Conservation (phyloP, 2,888 invertebrate species). For the Torymus aiolomorphi region DNA sequence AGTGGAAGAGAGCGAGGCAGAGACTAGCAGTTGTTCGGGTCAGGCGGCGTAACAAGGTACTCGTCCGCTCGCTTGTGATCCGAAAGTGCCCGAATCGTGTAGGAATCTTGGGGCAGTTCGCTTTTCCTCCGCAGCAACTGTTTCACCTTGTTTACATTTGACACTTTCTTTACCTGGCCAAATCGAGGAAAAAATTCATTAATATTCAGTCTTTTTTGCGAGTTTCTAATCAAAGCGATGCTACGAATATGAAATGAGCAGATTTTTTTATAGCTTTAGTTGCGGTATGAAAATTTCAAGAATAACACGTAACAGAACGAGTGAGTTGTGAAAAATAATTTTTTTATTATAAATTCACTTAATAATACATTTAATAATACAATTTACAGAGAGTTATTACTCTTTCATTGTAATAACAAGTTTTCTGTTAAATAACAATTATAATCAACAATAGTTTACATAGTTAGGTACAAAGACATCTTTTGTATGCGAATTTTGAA, state of each 20-base stretch:
- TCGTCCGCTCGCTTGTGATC: constrained; percentile 96
- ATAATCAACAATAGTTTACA: no score
- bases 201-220: not conserved
- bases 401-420: no score
- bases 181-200: constrained; percentile 4
- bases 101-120: constrained; percentile 94
- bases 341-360: no score
- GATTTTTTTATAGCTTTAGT: not conserved
- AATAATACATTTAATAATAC: no score
- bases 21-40: constrained; percentile 91
- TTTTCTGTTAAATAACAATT: no score
- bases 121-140: constrained; percentile 95
- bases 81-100: constrained; percentile 92
- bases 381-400: no score
- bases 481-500: no score
- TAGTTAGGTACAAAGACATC: no score
- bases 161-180: constrained; percentile 59
- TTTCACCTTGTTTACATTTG: constrained; percentile 81
- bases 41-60: constrained; percentile 89
- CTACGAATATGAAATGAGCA: constrained; percentile 1
- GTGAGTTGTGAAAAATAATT: not conserved
- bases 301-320: not conserved
- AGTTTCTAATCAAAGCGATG: not conserved
- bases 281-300: no score
- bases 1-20: constrained; percentile 71